A percentile compares a stretch with the other conserved stretches of the same genome.
Conservation (phyloP, 1,140 invertebrate species). For the Pissodes strobi region DNA sequence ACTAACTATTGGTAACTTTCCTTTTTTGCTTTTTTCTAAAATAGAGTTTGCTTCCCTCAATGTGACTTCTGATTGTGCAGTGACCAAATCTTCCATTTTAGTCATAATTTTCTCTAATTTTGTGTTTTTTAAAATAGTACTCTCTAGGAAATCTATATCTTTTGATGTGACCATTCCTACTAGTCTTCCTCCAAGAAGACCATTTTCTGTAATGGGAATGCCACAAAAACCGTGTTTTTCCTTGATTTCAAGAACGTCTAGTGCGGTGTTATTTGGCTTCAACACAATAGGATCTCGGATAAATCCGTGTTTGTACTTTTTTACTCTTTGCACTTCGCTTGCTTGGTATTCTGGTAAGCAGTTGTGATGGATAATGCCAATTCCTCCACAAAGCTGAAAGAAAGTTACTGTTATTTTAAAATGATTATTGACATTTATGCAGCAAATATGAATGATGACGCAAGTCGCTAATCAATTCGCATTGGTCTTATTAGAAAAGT, state of each 20-base stretch:
- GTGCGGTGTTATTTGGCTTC: slow-evolving; percentile 79
- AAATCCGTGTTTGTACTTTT: slow-evolving; percentile 99
- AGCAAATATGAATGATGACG: too few relatives aligned
- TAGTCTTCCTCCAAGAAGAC: slow-evolving; percentile 84
- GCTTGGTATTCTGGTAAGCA: slow-evolving; percentile 94
- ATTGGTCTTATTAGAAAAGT: too few relatives aligned
- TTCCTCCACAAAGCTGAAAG: slow-evolving; percentile 82
- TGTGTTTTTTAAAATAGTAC: slow-evolving; percentile 53
- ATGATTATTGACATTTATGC: too few relatives aligned
- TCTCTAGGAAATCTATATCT: slow-evolving; percentile 94
- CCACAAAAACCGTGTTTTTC: slow-evolving; percentile 92
- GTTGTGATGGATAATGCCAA: slow-evolving; percentile 99
- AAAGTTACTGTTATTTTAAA: too few relatives aligned
- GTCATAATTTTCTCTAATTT: slow-evolving; percentile 84
- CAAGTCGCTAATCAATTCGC: too few relatives aligned
- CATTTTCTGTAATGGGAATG: slow-evolving; percentile 65
- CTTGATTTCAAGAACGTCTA: slow-evolving; percentile 88
- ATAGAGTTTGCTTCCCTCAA: slow-evolving; percentile 92
- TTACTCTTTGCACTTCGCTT: slow-evolving; percentile 95
- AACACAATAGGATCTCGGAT: slow-evolving; percentile 94
- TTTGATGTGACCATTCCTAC: slow-evolving; percentile 66
- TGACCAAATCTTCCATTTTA: slow-evolving; percentile 69
- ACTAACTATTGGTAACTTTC: slow-evolving; percentile 95
- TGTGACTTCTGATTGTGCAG: slow-evolving; percentile 86
- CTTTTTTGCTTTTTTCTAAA: slow-evolving; percentile 94